A percentile compares a stretch with the other conserved stretches of the same genome.
Conservation (phyloP, 2,888 invertebrate genomes). For the Trypoxylon attenuatum region DNA sequence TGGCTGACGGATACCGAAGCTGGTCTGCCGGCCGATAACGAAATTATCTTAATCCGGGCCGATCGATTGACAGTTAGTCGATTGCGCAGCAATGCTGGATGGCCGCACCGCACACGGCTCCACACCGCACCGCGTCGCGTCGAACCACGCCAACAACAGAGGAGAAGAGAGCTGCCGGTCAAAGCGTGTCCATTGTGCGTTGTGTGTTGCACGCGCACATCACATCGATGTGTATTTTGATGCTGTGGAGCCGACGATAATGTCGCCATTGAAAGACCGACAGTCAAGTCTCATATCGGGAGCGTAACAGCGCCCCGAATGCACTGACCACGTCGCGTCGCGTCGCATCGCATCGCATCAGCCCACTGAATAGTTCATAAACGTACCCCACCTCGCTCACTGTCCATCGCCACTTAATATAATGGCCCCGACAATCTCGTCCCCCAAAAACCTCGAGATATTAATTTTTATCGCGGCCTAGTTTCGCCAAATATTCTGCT, state of each 20-base stretch:
- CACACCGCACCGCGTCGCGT: slow-evolving; percentile 41
- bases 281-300: slow-evolving; percentile 26
- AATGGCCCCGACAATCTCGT: slow-evolving; percentile 1
- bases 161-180: too few relatives aligned
- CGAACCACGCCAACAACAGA: too few relatives aligned
- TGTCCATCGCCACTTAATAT: slow-evolving; percentile 9
- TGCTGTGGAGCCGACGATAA: slow-evolving; percentile 43
- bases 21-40: slow-evolving; percentile 57
- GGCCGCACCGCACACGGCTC: slow-evolving; percentile 40
- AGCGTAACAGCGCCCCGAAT: too few relatives aligned
- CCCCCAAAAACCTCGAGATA: not conserved
- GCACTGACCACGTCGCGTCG: too few relatives aligned
- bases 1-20: slow-evolving; percentile 56
- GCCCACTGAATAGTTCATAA: slow-evolving; percentile 21
- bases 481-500: not conserved
- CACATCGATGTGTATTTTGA: slow-evolving; percentile 52
- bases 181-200: slow-evolving; percentile 51
- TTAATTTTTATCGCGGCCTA: not conserved
- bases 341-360: slow-evolving; percentile 19
- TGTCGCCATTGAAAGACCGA: slow-evolving; percentile 46
- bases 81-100: slow-evolving; percentile 54
- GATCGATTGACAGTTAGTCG: slow-evolving; percentile 67
- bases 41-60: slow-evolving; percentile 65
- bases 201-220: slow-evolving; percentile 25
- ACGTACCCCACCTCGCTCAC: too few relatives aligned